Conservation (phyloP, 2,113 vertebrate species). For the Okapia johnstoni region DNA sequence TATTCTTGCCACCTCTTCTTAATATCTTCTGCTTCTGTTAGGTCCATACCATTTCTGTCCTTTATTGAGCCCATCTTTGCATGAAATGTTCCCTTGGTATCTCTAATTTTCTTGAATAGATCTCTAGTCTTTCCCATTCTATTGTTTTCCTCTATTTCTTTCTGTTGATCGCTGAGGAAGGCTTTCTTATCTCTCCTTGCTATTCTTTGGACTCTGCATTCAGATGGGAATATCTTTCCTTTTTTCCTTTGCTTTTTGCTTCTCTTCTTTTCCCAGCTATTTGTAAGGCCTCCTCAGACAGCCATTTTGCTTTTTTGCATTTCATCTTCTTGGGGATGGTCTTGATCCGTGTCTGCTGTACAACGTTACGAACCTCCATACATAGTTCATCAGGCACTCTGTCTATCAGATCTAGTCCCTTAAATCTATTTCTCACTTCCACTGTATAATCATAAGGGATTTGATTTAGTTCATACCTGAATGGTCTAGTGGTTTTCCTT, state of each 20-base stretch:
- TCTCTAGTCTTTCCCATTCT: neutral
- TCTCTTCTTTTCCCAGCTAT: neutral
- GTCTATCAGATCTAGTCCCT: neutral
- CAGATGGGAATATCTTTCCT: neutral
- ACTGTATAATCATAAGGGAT: neutral
- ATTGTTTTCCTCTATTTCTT: neutral
- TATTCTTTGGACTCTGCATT: neutral
- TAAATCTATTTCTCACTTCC: neutral
- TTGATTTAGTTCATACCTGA: neutral
- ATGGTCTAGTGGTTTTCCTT: neutral
- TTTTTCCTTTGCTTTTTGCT: neutral
- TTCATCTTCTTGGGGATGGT: neutral
- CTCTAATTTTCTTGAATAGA: neutral
- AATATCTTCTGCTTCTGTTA: neutral
- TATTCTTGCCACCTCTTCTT: neutral
- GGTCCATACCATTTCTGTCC: neutral
- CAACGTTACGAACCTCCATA: fast-evolving
- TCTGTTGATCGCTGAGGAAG: neutral
- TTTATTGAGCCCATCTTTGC: neutral
- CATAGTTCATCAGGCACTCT: neutral
- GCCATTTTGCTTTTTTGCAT: neutral
- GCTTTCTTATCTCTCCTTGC: neutral
- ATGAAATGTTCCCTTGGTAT: neutral
- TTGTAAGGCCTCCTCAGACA: neutral
- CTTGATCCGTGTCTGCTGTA: neutral